Conservation (phyloP, 2,888 invertebrate species). For the Lysandra bellargus region DNA sequence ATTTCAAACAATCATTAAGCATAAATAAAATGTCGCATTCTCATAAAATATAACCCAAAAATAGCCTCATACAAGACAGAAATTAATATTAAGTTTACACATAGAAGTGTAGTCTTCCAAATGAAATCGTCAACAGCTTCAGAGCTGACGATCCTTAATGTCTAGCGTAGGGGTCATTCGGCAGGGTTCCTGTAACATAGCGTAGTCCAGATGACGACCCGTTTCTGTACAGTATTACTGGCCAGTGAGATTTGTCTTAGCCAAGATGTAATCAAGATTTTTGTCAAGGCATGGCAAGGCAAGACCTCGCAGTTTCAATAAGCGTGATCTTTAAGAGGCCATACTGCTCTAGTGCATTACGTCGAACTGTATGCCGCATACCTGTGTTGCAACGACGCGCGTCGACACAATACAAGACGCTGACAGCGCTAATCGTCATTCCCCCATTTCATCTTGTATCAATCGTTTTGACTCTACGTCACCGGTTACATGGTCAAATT, state of each 20-base stretch:
- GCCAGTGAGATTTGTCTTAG: background rate
- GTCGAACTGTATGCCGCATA: too few relatives aligned
- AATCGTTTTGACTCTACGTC: too few relatives aligned
- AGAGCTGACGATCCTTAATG: background rate
- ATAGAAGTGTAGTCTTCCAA: background rate
- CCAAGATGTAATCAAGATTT: too few relatives aligned
- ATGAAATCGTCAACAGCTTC: background rate
- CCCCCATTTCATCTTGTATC: too few relatives aligned
- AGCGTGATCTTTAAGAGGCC: too few relatives aligned
- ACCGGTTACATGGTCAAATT: too few relatives aligned
- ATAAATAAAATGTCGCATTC: background rate
- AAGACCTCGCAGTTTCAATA: too few relatives aligned
- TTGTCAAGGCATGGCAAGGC: too few relatives aligned
- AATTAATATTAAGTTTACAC: background rate
- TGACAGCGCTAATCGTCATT: too few relatives aligned
- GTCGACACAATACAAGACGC: too few relatives aligned
- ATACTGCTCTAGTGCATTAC: too few relatives aligned
- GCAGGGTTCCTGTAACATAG: conserved; percentile 9
- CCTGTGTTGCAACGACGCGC: too few relatives aligned
- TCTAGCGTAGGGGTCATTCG: conserved; percentile 13
- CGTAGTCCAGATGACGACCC: background rate
- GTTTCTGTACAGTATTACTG: background rate
- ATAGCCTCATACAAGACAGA: background rate
- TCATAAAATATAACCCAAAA: background rate
- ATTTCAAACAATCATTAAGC: background rate